Base-by-base conservation (phyloP, 2,113 vertebrate genomes). In the Ursus arctos region DNA sequence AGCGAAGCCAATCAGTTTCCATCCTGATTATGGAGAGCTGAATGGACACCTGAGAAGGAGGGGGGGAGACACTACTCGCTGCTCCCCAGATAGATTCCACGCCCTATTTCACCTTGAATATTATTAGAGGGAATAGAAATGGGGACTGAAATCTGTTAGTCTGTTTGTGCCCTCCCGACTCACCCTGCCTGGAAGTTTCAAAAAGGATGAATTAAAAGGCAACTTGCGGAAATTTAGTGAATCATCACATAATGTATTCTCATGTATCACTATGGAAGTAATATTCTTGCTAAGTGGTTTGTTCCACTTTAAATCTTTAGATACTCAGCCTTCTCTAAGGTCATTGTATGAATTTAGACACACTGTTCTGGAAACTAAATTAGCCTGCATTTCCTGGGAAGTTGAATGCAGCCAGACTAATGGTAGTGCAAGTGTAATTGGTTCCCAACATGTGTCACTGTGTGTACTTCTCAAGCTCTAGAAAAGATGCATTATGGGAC, bases 401-500 rank as follows among this genome's bases (percentile, higher is more conserved):
- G 98, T 97, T 98, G 98, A 99, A 98, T 98, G 98, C 98, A 98
- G 98, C 96, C 98, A 98, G 98, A 98, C 99, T 99, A 99, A 99
- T 98, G 98, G 98, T 89, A 96, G 98, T 97, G 98, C 98, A 98
- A 98, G 98, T 98, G 98, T 99, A 99, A 99, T 99, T 99, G 98
- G 99, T 99, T 99, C 98, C 98, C 99, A 99, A 98, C 98, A 98
- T 98, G 98, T 99, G 99, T 99, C 99, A 98, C 98, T 97, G 98
- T 98, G 98, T 97, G 91, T 97, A 98, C 98, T 99, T 98, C 98
- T 98, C 98, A 98, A 98, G 98, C 98, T 98, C 98, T 21, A 51
- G 99, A 98, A 98, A 99, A 99, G 98, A 99, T 99, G 99, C 99
- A 99, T 99, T 99, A 99, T 99, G 99, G 99, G 99, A 98, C 98